Base-by-base conservation (phyloP, 2,113 vertebrate genomes). In the Todiramphus chloris region DNA sequence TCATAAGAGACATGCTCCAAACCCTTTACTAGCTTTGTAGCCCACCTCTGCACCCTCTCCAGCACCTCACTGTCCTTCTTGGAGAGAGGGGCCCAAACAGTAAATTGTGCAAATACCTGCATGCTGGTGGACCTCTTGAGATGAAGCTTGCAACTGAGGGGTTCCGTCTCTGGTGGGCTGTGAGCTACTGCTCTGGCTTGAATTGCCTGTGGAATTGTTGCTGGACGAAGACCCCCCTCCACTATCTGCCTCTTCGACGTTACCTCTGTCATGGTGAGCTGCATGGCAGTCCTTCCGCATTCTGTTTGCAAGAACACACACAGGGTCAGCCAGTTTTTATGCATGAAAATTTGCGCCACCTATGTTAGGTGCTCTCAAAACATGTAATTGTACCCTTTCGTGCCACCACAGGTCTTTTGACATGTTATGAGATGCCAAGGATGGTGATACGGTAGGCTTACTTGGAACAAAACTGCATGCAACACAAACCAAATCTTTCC, bases 221-320 rank as follows among this genome's bases (percentile, higher is more conserved):
- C 98, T 97, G 23, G 98, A 95, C 0, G 98, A 96, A 10, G 98
- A 98, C 0, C 98, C 98, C 9, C 96, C 97, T 6, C 97, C 97
- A 6, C 98, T 98, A 4, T 99, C 99, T 51, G 94, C 97, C 5
- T 99, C 99, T 70, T 99, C 99, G 53, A 96, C 97, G 69, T 98
- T 98, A 35, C 98, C 98, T 6, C 98, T 97, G 6, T 98, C 98
- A 4, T 98, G 98, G 91, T 99, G 99, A 97, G 98, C 98, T 33
- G 98, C 98, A 3, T 99, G 97, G 92, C 99, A 99, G 95, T 99
- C 99, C 96, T 99, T 99, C 56, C 98, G 98, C 97, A 99, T 98
- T 58, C 99, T 99, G 91, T 23, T 70, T 16, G 69, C n/a, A 8
- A 19, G 51, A 96, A 87, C 51, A 94, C 53, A 85, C 2, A 1